These are phyloP conservation scores for Lasioglossum figueresi DNA, from an alignment of 2,888 invertebrate genomes.

Conservation along the genomic window DNA sequence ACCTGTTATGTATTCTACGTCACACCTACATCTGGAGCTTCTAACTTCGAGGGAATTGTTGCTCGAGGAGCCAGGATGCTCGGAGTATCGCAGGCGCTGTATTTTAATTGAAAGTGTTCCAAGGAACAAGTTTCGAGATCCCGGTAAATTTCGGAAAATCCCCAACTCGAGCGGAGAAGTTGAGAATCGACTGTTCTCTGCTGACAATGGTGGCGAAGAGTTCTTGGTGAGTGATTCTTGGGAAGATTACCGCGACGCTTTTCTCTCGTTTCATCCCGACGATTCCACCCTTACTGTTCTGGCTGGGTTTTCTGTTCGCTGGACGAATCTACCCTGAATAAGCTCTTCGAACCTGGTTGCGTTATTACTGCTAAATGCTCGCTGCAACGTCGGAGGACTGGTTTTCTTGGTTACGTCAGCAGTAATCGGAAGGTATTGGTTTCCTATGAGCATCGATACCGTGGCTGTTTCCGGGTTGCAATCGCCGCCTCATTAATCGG, in stretches of 20 bases:
- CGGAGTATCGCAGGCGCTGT: background rate
- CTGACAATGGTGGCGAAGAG: slow-evolving; percentile 8
- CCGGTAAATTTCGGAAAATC: background rate
- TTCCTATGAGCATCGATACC: background rate
- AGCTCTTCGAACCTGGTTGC: background rate
- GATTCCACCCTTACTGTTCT: background rate
- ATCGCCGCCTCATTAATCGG: background rate
- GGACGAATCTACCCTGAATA: background rate
- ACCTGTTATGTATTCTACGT: too few relatives aligned
- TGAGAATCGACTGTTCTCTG: background rate
- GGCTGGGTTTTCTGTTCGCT: background rate
- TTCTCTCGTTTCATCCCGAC: background rate
- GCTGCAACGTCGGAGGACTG: background rate
- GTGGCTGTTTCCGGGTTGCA: background rate
- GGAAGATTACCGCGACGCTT: slow-evolving; percentile 18
- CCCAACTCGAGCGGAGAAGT: background rate
- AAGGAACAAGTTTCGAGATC: background rate
- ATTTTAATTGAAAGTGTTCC: slow-evolving; percentile 9
- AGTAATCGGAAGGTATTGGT: slow-evolving; percentile 19
- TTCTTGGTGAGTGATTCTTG: slow-evolving; percentile 18
- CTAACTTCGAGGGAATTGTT: background rate
- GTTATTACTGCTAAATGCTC: slow-evolving; percentile 18
- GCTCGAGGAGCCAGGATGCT: background rate
- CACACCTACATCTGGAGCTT: background rate
- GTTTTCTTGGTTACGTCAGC: slow-evolving; percentile 6